Evolutionary conservation across 2,888 invertebrate genomes (phyloP).

Genomic region (Phymatocera aterrima): DNA sequence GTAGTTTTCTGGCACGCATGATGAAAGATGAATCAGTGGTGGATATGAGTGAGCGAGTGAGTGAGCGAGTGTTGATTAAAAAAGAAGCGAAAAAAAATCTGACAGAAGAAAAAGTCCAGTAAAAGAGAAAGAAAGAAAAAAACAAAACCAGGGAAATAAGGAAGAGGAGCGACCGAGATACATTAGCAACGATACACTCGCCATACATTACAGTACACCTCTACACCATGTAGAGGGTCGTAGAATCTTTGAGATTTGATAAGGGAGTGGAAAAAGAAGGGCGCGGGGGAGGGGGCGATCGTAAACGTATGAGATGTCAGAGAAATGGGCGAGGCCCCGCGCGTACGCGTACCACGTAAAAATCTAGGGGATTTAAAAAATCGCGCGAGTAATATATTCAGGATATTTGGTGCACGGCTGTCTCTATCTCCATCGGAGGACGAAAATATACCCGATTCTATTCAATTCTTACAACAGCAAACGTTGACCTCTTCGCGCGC

Average conservation of each 20-base stretch:
- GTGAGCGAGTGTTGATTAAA: neutral
- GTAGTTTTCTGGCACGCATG: neutral
- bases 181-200: too few species aligned
- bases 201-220: too few species aligned
- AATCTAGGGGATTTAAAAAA: constrained; percentile 52
- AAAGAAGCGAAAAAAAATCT: neutral
- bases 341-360: constrained; percentile 57
- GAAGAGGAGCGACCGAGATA: too few species aligned
- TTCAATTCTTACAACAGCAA: neutral
- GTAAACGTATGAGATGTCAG: constrained; percentile 53
- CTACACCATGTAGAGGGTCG: too few species aligned
- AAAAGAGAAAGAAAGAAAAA: neutral
- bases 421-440: constrained; percentile 34
- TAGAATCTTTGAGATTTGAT: neutral
- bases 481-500: neutral
- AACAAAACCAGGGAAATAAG: too few species aligned
- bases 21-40: neutral
- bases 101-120: neutral
- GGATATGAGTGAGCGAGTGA: neutral
- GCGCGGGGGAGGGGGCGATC: neutral
- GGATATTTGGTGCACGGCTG: constrained; percentile 54
- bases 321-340: constrained; percentile 60
- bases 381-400: constrained; percentile 50
- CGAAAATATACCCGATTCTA: neutral
- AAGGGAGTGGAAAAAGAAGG: neutral